Percentiles rank a stretch among this genome's conserved stretches.
Conservation (phyloP, 2,888 invertebrate genomes). For the Octodonta nipae region DNA sequence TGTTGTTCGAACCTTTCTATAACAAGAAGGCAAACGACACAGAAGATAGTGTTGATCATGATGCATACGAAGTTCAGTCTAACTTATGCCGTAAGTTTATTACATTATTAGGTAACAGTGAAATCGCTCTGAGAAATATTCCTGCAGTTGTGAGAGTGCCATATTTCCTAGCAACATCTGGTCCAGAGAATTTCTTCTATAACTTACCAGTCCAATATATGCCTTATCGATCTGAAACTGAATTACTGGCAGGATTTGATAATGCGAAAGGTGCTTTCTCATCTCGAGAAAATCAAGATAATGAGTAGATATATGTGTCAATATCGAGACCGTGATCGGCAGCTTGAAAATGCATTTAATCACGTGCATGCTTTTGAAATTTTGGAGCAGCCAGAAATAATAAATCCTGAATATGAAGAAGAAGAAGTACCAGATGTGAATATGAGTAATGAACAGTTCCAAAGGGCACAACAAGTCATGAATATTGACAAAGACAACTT, state of each 20-base stretch:
- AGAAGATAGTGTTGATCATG: not conserved
- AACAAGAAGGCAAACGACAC: not conserved
- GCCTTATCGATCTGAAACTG: slow-evolving; percentile 3
- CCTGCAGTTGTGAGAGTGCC: slow-evolving; percentile 6
- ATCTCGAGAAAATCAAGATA: slow-evolving; percentile 1
- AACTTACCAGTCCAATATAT: slow-evolving; percentile 5
- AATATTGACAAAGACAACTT: slow-evolving; percentile 4
- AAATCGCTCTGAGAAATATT: slow-evolving; percentile 3
- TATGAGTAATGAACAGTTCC: slow-evolving; percentile 5
- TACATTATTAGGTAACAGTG: slow-evolving; percentile 4
- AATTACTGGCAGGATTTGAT: slow-evolving; percentile 3
- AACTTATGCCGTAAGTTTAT: slow-evolving; percentile 2
- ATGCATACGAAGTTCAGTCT: slow-evolving; percentile 3
- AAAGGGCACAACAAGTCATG: slow-evolving; percentile 2
- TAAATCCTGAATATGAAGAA: slow-evolving; percentile 2
- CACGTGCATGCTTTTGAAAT: slow-evolving; percentile 5
- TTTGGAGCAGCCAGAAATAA: slow-evolving; percentile 3
- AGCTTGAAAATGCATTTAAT: no score
- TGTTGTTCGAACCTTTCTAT: slow-evolving; percentile 4
- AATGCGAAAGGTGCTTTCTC: slow-evolving; percentile 3
- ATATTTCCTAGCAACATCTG: slow-evolving; percentile 4
- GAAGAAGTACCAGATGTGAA: slow-evolving; percentile 3
- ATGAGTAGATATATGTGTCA: not conserved
- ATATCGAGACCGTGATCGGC: no score
- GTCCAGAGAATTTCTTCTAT: slow-evolving; percentile 5